Conservation (phyloP, 2,113 vertebrate genomes). For the Rhizomys pruinosus region DNA sequence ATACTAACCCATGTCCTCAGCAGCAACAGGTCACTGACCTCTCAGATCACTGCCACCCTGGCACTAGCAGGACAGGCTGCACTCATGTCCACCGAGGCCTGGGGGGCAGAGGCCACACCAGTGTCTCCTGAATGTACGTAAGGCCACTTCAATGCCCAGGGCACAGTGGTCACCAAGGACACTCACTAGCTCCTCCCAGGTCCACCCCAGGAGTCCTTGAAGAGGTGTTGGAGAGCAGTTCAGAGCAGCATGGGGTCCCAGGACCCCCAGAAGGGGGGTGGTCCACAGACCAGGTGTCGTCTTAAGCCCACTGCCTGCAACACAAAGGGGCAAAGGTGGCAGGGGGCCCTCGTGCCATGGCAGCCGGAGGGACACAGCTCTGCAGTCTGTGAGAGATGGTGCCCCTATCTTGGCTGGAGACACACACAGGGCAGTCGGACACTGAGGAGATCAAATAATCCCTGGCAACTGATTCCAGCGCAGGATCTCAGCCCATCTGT, state of each 20-base stretch:
- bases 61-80: background rate
- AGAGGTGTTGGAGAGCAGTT: background rate
- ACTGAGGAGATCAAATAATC: background rate
- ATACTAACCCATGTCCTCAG: background rate
- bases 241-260: background rate
- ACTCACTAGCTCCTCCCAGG: background rate
- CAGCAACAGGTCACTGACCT: background rate
- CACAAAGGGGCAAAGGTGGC: too few relatives aligned
- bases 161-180: background rate
- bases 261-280: background rate
- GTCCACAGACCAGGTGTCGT: background rate
- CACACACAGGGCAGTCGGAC: background rate
- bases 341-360: fast-evolving
- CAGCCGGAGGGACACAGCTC: background rate
- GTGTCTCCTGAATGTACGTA: background rate
- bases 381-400: conserved; percentile 51
- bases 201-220: background rate
- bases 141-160: background rate
- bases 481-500: background rate
- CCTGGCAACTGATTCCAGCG: background rate
- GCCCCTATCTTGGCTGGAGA: background rate
- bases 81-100: background rate
- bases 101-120: background rate
- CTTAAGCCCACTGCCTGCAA: background rate
- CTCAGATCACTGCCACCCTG: background rate